Percentiles rank a stretch among this genome's conserved stretches.
phyloP scores from a whole-genome alignment of 2,888 invertebrate species.

The Cheilosia scutellata region DNA sequence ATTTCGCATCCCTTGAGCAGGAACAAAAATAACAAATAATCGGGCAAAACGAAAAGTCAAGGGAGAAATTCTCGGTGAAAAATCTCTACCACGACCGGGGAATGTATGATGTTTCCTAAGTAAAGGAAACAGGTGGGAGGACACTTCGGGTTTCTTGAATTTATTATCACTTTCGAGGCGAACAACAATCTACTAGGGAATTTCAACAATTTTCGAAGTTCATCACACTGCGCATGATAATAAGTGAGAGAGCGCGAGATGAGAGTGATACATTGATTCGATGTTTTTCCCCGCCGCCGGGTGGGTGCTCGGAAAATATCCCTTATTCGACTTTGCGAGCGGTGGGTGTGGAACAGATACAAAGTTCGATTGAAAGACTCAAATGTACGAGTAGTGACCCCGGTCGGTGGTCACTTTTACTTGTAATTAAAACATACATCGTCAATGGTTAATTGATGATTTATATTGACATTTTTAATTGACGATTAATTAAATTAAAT shows the following conservation, averaged over 20 bases:
- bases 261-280: not conserved
- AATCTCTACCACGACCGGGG: conserved; percentile 11
- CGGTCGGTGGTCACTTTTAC: conserved; percentile 59
- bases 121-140: conserved; percentile 68
- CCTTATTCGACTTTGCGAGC: not conserved
- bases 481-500: conserved; percentile 70
- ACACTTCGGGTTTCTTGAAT: conserved; percentile 3
- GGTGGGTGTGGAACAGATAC: conserved; percentile 11
- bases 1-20: conserved; percentile 17
- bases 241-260: not conserved
- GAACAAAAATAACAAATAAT: conserved; percentile 10
- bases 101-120: conserved; percentile 1
- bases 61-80: conserved; percentile 34
- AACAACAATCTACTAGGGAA: not conserved
- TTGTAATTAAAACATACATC: conserved; percentile 68
- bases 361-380: conserved; percentile 40
- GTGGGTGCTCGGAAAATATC: conserved; percentile 16
- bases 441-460: conserved; percentile 70
- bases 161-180: conserved; percentile 23
- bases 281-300: conserved; percentile 35
- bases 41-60: not conserved
- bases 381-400: conserved; percentile 34
- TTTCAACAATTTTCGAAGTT: conserved; percentile 21
- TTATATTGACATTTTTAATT: conserved; percentile 74
- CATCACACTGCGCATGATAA: conserved; percentile 13